A percentile compares a stretch with the other conserved stretches of the same genome.
Conservation (phyloP, 2,797 vertebrate species). For the Toxotes lorentzi region DNA sequence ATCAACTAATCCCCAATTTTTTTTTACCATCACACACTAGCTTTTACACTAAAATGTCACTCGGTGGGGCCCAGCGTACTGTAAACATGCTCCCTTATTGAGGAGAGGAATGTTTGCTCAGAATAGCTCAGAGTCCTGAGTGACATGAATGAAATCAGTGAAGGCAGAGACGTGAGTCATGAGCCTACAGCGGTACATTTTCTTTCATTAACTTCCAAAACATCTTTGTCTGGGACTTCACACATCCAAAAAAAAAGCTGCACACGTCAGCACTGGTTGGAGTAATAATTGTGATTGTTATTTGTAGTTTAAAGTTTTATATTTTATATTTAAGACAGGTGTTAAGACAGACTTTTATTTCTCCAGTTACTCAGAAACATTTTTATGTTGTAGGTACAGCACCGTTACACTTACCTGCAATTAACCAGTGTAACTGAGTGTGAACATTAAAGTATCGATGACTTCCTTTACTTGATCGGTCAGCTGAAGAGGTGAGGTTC, state of each 20-base stretch:
- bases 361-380: not conserved
- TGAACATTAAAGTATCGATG: slow-evolving; percentile 59
- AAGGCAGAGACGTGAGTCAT: slow-evolving; percentile 38
- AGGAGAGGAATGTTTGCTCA: slow-evolving; percentile 22
- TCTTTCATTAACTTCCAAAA: slow-evolving; percentile 35
- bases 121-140: slow-evolving; percentile 38
- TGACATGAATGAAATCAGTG: slow-evolving; percentile 34
- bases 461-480: slow-evolving; percentile 48
- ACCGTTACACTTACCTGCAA: slow-evolving; percentile 28
- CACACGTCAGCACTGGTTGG: slow-evolving; percentile 25
- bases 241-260: slow-evolving; percentile 13
- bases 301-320: fast-evolving
- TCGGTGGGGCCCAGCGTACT: not conserved
- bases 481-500: slow-evolving; percentile 45
- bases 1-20: slow-evolving; percentile 11
- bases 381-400: not conserved
- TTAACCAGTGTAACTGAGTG: slow-evolving; percentile 41
- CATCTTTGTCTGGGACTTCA: slow-evolving; percentile 28
- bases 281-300: not conserved
- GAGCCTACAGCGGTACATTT: slow-evolving; percentile 19
- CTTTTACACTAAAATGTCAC: slow-evolving; percentile 30
- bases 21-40: not conserved
- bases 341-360: not conserved
- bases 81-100: slow-evolving; percentile 17
- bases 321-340: not conserved